These are phyloP conservation scores for Diphyllodes magnificus DNA, from an alignment of 2,113 vertebrate genomes.

Conservation along the genomic window DNA sequence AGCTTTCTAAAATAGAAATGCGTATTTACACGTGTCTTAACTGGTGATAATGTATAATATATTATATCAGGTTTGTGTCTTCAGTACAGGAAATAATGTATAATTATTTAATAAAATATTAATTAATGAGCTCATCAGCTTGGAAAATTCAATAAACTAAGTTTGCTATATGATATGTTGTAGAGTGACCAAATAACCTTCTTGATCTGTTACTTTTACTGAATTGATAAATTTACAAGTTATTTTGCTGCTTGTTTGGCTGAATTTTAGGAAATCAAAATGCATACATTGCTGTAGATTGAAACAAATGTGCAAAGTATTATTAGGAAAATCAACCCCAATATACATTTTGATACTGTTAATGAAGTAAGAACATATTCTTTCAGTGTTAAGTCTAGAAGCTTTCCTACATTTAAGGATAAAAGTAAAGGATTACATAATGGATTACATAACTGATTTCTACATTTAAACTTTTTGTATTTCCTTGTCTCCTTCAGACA, in stretches of 20 bases:
- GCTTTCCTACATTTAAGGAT: neutral
- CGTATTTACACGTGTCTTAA: neutral
- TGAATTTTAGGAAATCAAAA: neutral
- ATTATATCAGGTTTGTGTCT: neutral
- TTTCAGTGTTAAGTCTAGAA: neutral
- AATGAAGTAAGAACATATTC: neutral
- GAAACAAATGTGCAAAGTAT: neutral
- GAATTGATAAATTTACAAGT: neutral
- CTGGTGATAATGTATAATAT: neutral
- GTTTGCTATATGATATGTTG: neutral
- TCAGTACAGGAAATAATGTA: neutral
- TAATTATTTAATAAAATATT: neutral
- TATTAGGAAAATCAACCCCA: neutral
- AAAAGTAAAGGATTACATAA: neutral
- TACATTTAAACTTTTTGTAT: neutral
- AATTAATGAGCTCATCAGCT: neutral
- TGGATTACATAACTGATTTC: neutral
- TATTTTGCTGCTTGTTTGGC: neutral
- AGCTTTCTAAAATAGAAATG: neutral
- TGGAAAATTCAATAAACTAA: neutral
- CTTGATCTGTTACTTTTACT: neutral
- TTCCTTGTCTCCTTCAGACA: neutral
- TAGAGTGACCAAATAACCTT: neutral
- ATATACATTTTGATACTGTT: neutral
- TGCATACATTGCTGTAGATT: neutral